Evolutionary conservation across 2,113 vertebrate genomes (phyloP), one percentile per base, ranked within the genome.

Genomic region (Hippocampus barbouri): DNA sequence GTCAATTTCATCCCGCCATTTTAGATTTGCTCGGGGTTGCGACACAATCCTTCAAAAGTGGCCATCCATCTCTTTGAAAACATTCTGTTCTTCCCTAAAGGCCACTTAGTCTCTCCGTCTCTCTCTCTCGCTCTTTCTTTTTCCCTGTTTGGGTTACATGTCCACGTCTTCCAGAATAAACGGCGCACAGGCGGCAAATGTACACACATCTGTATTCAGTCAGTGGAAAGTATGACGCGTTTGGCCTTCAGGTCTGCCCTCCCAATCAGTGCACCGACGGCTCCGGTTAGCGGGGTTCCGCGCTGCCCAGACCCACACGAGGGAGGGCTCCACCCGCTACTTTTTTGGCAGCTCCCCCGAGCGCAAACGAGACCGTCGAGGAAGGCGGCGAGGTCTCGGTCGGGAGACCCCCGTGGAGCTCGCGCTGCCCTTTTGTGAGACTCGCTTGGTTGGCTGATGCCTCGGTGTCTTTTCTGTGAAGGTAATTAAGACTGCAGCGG

Each of bases 1-100:
- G 89, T 89, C 90, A 91, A 90, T 91, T 89, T 87, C 89, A 89
- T 91, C 88, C 88, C 83, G 89, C 87, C 88, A 90, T 91, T 91
- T 91, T 89, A 90, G 89, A 87, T 87, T 89, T 88, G 81, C 87
- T 78, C 59, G 79, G 81, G 87, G 88, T 86, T 89, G 85, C 77
- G 88, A 89, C 90, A 87, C 88, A 84, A 89, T 89, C 88, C 89
- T 79, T 91, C 86, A 89, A 87, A 87, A 89, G 88, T 86, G 86
- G 77, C 87, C 89, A 89, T 91, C 89, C 88, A 83, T 91, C 89
- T 91, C 86, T 71, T 70, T 80, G 85, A 90, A 90, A 89, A 86
- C 86, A 84, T 88, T 90, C 77, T 72, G 78, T 74, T 88, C 87
- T 86, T n/a, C 86, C 83, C 89, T 82, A 80, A 87, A 84, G 85